phyloP scores from a whole-genome alignment of 2,888 invertebrate genomes.

The Epirrhoe alternata region DNA sequence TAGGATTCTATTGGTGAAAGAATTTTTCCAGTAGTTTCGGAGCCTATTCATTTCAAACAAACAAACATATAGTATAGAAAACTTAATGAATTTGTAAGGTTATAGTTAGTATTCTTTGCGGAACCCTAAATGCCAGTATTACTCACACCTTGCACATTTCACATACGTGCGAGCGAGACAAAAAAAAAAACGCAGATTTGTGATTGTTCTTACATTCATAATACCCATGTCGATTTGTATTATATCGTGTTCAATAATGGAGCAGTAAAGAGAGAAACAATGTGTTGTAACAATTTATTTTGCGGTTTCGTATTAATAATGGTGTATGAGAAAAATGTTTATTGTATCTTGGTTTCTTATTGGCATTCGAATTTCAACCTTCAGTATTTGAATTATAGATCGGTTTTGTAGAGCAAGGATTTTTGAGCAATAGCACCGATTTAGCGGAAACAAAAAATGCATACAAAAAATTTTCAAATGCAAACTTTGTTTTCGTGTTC shows the following conservation, averaged over 20 bases:
- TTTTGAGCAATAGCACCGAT: background rate
- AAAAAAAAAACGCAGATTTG: conserved; percentile 43
- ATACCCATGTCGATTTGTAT: conserved; percentile 69
- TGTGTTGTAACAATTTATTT: conserved; percentile 47
- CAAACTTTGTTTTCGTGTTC: no score
- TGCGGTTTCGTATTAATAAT: conserved; percentile 28
- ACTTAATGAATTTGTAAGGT: background rate
- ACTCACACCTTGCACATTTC: conserved; percentile 10
- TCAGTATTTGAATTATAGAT: background rate
- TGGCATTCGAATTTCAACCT: background rate
- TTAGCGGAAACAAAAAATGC: background rate
- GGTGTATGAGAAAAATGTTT: conserved; percentile 11
- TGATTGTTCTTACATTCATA: conserved; percentile 66
- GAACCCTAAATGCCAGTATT: background rate
- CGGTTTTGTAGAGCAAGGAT: background rate
- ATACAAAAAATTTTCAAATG: background rate
- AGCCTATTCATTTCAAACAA: no score
- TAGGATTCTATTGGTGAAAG: no score
- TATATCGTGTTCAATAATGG: conserved; percentile 56
- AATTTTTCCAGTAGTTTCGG: no score
- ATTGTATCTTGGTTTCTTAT: background rate
- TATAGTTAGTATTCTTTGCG: background rate
- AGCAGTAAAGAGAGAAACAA: conserved; percentile 63
- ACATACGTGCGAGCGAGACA: conserved; percentile 51
- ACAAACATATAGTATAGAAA: no score